These are phyloP conservation scores for Cryptotermes secundus DNA, from an alignment of 1,140 invertebrate species.

Conservation along the genomic window DNA sequence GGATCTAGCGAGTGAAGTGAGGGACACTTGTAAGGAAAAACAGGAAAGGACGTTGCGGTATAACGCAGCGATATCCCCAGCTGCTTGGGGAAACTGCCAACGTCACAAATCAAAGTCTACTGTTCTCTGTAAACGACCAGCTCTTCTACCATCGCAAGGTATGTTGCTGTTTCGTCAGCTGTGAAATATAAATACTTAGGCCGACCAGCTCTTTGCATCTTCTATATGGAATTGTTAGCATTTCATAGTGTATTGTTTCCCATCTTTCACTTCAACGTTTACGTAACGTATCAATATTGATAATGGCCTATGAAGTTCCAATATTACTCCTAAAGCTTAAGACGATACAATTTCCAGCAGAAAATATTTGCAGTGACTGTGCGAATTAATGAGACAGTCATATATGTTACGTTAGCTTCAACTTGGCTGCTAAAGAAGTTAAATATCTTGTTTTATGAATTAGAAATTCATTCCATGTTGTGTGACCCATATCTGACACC, in stretches of 20 bases:
- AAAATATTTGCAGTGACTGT: too few relatives aligned
- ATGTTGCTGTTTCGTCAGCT: not conserved
- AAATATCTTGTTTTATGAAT: too few relatives aligned
- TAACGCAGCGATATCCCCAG: too few relatives aligned
- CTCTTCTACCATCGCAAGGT: not conserved
- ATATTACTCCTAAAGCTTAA: too few relatives aligned
- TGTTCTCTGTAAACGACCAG: not conserved
- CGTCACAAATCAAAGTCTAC: not conserved
- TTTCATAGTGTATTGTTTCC: not conserved
- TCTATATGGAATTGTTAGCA: too few relatives aligned
- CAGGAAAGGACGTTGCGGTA: not conserved
- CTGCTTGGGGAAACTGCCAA: not conserved
- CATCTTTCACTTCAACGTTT: not conserved
- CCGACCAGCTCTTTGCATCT: too few relatives aligned
- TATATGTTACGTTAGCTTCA: too few relatives aligned
- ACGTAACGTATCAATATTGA: not conserved
- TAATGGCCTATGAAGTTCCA: not conserved
- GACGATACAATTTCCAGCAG: too few relatives aligned
- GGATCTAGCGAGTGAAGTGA: not conserved
- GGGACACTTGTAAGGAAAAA: not conserved
- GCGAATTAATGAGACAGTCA: too few relatives aligned
- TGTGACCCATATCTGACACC: too few relatives aligned
- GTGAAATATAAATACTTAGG: not conserved
- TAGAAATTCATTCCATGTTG: too few relatives aligned
- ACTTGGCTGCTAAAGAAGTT: too few relatives aligned